Conservation (phyloP, 30 jellyfish, hydroid and myxozoan genomes). For the Calvadosia cruxmelitensis region DNA sequence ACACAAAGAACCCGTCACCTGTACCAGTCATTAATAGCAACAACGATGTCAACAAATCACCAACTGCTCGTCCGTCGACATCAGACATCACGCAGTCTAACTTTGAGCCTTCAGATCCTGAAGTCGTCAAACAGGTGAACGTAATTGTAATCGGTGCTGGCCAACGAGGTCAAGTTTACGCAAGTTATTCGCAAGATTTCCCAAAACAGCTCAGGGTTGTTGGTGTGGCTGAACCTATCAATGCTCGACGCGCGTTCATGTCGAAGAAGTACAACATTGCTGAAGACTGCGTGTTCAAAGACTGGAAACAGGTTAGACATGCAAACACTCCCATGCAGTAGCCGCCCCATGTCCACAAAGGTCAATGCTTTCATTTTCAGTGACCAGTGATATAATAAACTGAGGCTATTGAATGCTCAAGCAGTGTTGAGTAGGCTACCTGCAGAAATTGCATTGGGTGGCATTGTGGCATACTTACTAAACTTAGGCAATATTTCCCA, state of each 20-base stretch:
- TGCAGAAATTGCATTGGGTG: too few species aligned
- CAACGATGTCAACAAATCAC: too few species aligned
- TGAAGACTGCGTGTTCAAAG: constrained; percentile 32
- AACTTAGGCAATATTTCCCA: too few species aligned
- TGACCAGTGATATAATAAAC: not conserved
- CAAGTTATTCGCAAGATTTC: constrained; percentile 49
- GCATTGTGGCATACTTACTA: too few species aligned
- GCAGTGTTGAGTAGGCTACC: not conserved
- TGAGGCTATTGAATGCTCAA: not conserved
- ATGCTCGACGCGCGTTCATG: constrained; percentile 33
- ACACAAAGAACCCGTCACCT: too few species aligned
- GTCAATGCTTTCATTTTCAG: not conserved
- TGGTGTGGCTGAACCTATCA: constrained; percentile 72
- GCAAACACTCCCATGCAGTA: not conserved
- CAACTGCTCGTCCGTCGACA: too few species aligned
- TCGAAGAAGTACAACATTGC: constrained; percentile 28
- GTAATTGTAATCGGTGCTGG: constrained; percentile 60
- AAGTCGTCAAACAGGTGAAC: constrained; percentile 15
- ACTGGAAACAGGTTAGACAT: constrained; percentile 50
- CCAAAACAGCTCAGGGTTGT: constrained; percentile 51
- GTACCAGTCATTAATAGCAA: too few species aligned
- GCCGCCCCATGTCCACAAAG: too few species aligned
- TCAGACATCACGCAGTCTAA: too few species aligned
- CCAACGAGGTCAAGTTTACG: constrained; percentile 54
- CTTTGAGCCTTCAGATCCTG: too few species aligned